These are phyloP conservation scores for Timandra comae DNA, from an alignment of 2,888 invertebrate species.

Conservation along the genomic window DNA sequence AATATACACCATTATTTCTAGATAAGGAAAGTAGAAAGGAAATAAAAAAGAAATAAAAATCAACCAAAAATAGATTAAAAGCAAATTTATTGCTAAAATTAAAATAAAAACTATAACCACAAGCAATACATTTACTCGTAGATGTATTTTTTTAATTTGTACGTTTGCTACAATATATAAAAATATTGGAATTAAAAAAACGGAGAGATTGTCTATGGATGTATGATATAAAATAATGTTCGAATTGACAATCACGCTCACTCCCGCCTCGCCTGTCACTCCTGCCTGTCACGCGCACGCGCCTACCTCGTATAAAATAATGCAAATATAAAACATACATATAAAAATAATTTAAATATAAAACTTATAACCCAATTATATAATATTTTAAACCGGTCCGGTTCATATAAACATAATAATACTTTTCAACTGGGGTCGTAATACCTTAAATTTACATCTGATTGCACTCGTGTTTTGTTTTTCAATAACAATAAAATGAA, in stretches of 20 bases:
- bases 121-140: slow-evolving; percentile 63
- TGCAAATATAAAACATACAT: slow-evolving; percentile 61
- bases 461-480: slow-evolving; percentile 65
- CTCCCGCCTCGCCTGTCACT: slow-evolving; percentile 39
- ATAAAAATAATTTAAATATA: slow-evolving; percentile 73
- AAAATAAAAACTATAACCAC: slow-evolving; percentile 72
- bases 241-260: no score
- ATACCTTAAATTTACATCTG: slow-evolving; percentile 69
- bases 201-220: slow-evolving; percentile 23
- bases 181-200: slow-evolving; percentile 37
- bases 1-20: slow-evolving; percentile 55
- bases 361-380: slow-evolving; percentile 73
- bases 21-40: slow-evolving; percentile 37
- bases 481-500: slow-evolving; percentile 66
- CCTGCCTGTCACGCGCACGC: slow-evolving; percentile 49
- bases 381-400: slow-evolving; percentile 73
- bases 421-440: slow-evolving; percentile 72
- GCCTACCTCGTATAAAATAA: slow-evolving; percentile 48
- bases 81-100: slow-evolving; percentile 76
- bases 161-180: slow-evolving; percentile 61
- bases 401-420: slow-evolving; percentile 76
- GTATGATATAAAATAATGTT: slow-evolving; percentile 31
- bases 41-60: slow-evolving; percentile 56
- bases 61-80: slow-evolving; percentile 65
- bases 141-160: slow-evolving; percentile 58